A percentile compares a stretch with the other conserved stretches of the same genome.
phyloP scores from a whole-genome alignment of 2,888 invertebrate species.

The Pyrocoelia pectoralis region DNA sequence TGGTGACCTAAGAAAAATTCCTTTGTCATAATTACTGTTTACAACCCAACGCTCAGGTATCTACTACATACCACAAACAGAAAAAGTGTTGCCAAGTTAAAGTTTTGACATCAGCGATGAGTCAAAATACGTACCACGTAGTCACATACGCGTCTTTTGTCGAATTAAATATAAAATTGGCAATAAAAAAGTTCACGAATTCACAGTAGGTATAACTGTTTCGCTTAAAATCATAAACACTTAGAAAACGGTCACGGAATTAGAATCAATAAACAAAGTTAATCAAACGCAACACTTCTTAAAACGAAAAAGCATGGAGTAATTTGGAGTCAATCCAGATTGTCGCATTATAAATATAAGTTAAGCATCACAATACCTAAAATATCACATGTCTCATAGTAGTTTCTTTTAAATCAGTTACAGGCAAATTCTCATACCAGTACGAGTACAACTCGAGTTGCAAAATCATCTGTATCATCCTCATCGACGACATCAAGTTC shows the following conservation, averaged over 20 bases:
- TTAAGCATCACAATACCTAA: constrained; percentile 41
- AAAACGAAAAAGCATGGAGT: neutral
- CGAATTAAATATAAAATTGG: no score
- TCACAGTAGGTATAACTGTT: no score
- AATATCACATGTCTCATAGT: constrained; percentile 44
- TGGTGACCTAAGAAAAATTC: neutral
- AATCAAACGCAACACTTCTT: neutral
- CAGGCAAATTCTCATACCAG: constrained; percentile 67
- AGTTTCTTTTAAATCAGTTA: constrained; percentile 47
- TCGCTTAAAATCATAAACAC: no score
- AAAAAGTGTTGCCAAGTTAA: neutral
- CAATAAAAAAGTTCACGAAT: no score
- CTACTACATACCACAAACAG: no score
- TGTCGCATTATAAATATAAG: constrained; percentile 33
- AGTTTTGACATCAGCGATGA: neutral
- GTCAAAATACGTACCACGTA: no score
- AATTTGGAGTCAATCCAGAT: constrained; percentile 29
- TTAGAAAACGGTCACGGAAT: neutral
- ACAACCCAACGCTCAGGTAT: neutral
- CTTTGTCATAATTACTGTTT: neutral
- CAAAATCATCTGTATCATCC: constrained; percentile 50
- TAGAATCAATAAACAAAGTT: neutral
- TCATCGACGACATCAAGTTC: constrained; percentile 62
- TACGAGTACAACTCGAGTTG: constrained; percentile 64
- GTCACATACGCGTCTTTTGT: no score